Base-by-base conservation (phyloP, 1,140 invertebrate genomes). In the Cyclina sinensis region DNA sequence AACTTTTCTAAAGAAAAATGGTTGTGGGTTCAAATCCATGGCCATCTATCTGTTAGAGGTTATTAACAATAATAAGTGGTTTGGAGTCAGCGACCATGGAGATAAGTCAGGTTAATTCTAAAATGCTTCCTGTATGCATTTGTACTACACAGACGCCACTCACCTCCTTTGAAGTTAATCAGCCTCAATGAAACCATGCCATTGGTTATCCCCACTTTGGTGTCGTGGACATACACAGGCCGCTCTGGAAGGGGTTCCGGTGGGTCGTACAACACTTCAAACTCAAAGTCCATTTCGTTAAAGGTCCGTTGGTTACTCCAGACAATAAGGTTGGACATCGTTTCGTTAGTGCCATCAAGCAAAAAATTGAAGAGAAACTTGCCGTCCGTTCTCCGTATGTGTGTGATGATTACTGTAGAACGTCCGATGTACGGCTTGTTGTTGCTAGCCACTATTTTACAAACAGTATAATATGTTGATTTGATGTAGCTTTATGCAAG, bases 241-340 rank as follows among this genome's bases (percentile, higher is more conserved):
- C 79, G 35, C 5, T 35, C 79, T 4, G 57, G 32, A 18, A 81
- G n/a, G 21, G 30, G 32, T 39, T 57, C 16, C 14, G 54, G 54
- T 27, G 35, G 35, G 14, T 59, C 79, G 37, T 81, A 81, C 14
- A 9, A 18, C 5, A 32, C n/a, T 37, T 81, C 79, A 27, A 81
- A 81, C 30, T 39, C 32, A 24, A 81, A 81, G 24, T 32, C 14
- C n/a, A 81, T 35, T 14, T 62, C 32, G 57, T 81, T 81, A 37
- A 81, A 81, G 3, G 43, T n/a, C 24, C 57, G 48, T 37, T 81
- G 79, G 27, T 81, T 81, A 18, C 79, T 81, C 79, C 79, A 81
- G 5, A 81, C 79, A n/a, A 39, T 27, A 9, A 43, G 30, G 5
- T 65, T 62, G 11, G 27, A n/a, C 3, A 4, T 24, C 1, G 14